A percentile compares a stretch with the other conserved stretches of the same genome.
phyloP scores from a whole-genome alignment of 2,113 vertebrate species.

The Cyphotilapia sp. region DNA sequence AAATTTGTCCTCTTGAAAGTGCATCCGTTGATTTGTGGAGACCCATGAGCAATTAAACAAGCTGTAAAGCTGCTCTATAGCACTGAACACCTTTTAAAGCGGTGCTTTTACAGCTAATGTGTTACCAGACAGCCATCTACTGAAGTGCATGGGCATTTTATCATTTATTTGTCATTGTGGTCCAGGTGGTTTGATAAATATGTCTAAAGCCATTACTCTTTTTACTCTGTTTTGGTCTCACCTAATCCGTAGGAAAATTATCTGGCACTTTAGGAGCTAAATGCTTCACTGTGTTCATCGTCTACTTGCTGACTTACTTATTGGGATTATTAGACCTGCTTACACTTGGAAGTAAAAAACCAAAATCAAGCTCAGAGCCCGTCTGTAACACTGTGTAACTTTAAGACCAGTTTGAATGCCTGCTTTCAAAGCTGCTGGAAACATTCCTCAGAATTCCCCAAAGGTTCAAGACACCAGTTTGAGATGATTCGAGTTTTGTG shows the following conservation, averaged over 20 bases:
- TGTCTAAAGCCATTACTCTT: background rate
- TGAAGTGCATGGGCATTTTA: background rate
- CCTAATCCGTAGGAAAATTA: background rate
- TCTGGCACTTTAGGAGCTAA: background rate
- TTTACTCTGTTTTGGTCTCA: background rate
- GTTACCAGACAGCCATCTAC: background rate
- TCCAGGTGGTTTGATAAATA: background rate
- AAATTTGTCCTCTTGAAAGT: background rate
- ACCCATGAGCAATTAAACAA: background rate
- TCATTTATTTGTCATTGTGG: background rate
- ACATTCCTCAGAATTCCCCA: background rate
- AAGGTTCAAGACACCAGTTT: background rate
- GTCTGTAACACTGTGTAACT: background rate
- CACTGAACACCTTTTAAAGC: background rate
- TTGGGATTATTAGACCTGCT: background rate
- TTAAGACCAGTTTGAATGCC: background rate
- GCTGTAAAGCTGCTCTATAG: background rate
- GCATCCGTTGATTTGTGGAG: background rate
- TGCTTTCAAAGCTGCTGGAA: background rate
- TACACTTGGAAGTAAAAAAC: accelerated
- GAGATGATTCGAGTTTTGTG: background rate
- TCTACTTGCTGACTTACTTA: background rate
- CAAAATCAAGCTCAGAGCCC: accelerated
- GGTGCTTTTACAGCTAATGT: background rate
- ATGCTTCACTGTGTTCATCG: background rate